A percentile compares a stretch with the other conserved stretches of the same genome.
These are phyloP conservation scores for Agrotis puta DNA, from an alignment of 2,888 invertebrate genomes.

Conservation along the genomic window DNA sequence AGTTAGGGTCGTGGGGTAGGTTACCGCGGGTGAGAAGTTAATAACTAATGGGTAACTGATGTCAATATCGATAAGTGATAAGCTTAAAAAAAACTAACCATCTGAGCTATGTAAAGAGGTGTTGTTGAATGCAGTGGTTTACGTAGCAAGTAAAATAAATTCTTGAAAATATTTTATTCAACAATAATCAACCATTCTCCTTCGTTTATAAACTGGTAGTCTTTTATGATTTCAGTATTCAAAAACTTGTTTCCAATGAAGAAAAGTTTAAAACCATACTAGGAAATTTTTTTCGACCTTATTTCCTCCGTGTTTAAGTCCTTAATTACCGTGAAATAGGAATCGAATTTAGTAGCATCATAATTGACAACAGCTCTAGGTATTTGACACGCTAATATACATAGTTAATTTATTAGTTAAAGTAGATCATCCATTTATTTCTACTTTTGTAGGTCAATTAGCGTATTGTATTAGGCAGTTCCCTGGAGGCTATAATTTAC, in stretches of 20 bases:
- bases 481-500: constrained; percentile 57
- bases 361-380: background rate
- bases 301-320: background rate
- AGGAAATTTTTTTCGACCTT: background rate
- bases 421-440: constrained; percentile 47
- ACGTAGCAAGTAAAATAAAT: background rate
- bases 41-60: background rate
- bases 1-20: too few relatives aligned
- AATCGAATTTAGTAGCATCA: background rate
- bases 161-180: background rate
- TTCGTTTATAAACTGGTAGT: too few relatives aligned
- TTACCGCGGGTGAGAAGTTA: too few relatives aligned
- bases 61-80: background rate
- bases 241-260: background rate
- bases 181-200: background rate
- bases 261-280: background rate
- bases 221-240: background rate
- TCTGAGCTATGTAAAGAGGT: background rate
- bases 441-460: constrained; percentile 58
- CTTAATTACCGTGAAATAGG: background rate
- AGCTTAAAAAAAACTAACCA: background rate
- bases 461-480: constrained; percentile 46
- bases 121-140: background rate
- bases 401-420: constrained; percentile 41
- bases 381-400: constrained; percentile 15